Base-by-base conservation (phyloP, 2,888 invertebrate genomes). In the Monopis laevigella region DNA sequence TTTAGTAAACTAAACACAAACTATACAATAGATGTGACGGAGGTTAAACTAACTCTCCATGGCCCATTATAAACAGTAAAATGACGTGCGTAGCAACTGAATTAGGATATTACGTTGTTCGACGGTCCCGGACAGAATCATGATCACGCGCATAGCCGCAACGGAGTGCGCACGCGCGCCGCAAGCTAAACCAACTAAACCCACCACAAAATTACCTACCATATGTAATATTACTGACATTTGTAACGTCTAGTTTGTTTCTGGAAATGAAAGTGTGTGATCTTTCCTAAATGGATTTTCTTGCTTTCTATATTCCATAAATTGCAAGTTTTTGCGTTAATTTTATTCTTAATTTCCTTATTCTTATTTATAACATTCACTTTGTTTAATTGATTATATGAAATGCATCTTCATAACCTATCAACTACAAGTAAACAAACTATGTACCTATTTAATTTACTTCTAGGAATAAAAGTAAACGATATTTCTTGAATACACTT, bases 81-180 rank as follows among this genome's bases (percentile, higher is more conserved):
- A 53, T 51, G 55, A 51, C 58, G 53, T 50, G 56, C 50, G 58
- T 48, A 59, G 71, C 63, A 68, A 63, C 59, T 64, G 49, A 66
- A 70, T 72, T 65, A 65, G 61, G 58, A 54, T 58, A 58, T 59
- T 61, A 5, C 24, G 8, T 21, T 7, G n/a, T n/a, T n/a, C n/a
- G n/a, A n/a, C n/a, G 29, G 29, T 17, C 16, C 32, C 3, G 32
- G 10, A 16, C 13, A 13, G 30, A 32, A 17, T 32, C 32, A 32
- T 17, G 32, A 17, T 32, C 32, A 32, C 32, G 32, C 32, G 32
- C 32, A 32, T 29, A 12, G 29, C 32, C 17, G 32, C 32, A n/a
- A 32, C 32, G 32, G 16, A 17, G 16, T 4, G 32, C 11, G 32
- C 32, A 32, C 32, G 32, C 32, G 32, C 32, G 32, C 32, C 32